These are phyloP conservation scores for Apamea crenata DNA, from an alignment of 2,888 invertebrate species.

Conservation along the genomic window DNA sequence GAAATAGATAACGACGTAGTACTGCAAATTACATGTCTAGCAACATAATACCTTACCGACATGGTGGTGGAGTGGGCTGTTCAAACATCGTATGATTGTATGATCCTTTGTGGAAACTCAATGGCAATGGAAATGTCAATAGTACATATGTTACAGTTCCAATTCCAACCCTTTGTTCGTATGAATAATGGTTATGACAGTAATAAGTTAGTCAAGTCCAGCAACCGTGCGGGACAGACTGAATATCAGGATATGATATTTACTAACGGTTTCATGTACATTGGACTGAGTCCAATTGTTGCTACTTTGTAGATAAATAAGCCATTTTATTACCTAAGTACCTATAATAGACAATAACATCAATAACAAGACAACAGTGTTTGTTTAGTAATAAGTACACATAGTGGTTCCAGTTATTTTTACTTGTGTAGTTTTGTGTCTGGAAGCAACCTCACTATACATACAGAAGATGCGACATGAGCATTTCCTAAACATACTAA, in stretches of 20 bases:
- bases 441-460: too few relatives aligned
- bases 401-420: neutral
- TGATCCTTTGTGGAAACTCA: neutral
- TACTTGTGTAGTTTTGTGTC: neutral
- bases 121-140: slow-evolving; percentile 8
- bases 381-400: neutral
- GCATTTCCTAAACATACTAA: too few relatives aligned
- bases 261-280: too few relatives aligned
- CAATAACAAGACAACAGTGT: neutral
- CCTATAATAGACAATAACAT: neutral
- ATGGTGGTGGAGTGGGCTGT: neutral
- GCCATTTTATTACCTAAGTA: too few relatives aligned
- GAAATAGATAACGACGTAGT: neutral
- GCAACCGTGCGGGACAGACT: neutral
- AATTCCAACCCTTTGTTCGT: slow-evolving; percentile 1
- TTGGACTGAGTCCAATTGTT: too few relatives aligned
- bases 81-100: neutral
- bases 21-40: neutral
- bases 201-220: neutral
- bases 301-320: too few relatives aligned
- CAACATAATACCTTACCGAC: neutral
- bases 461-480: too few relatives aligned
- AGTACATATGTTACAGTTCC: neutral
- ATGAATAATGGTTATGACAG: neutral
- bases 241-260: neutral